Base-by-base conservation (phyloP, 2,113 vertebrate genomes). In the Phoxinus phoxinus region DNA sequence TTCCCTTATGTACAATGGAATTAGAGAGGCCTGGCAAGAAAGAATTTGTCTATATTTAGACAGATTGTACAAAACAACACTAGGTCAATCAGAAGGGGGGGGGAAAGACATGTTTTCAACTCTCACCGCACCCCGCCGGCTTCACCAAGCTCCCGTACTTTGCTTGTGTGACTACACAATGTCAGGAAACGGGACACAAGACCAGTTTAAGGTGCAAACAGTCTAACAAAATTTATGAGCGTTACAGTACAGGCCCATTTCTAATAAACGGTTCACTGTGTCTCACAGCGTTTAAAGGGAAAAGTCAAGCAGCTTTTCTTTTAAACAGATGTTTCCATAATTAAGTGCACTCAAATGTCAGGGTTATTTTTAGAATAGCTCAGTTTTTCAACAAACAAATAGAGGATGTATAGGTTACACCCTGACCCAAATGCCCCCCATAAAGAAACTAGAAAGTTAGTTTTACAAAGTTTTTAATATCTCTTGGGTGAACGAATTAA, bases 101-200 rank as follows among this genome's bases (percentile, higher is more conserved):
- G 2, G 0, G 0, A 7, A 53, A 21, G 13, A 78, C 79, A 83
- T 56, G 48, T 84, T 87, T 67, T 65, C 78, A 84, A 72, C 58
- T 12, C 19, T 32, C 78, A 25, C 63, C 63, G 79, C 13, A 17
- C 25, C 67, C 48, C 74, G 30, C 27, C 32, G 79, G 13, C 61
- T 83, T 80, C n/a, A 74, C 32, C 71, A 58, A 86, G 63, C 74
- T 65, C 72, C 65, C 27, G 69, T 73, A 63, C 58, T 48, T 69
- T 91, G 88, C 94, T 95, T 95, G 94, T 94, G 86, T 92, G 91
- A 85, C 85, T 85, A 91, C 90, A 95, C 94, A 95, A 95, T 95
- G 93, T 94, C 94, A 95, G 95, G 95, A 95, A 95, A 88, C 90
- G 21, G 87, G 86, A 56, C 81, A 83, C 21, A 69, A 72, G 80